Evolutionary conservation across 1,140 invertebrate species (phyloP).

Genomic region (Nomia melanderi): DNA sequence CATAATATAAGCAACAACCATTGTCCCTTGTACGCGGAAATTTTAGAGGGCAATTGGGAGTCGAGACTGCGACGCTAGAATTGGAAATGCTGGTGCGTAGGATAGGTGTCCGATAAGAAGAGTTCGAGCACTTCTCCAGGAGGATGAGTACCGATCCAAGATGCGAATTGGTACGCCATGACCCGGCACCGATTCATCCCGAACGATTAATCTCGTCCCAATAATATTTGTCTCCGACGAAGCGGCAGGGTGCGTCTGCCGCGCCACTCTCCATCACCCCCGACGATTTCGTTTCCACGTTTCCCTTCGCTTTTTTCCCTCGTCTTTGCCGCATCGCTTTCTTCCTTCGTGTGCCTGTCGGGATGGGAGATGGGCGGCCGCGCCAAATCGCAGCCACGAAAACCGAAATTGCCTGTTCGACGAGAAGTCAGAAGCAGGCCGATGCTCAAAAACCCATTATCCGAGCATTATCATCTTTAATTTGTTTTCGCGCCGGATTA

Average conservation of each 20-base stretch:
- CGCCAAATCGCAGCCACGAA: slow-evolving; percentile 52
- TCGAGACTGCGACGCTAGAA: neutral
- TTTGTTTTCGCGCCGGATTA: slow-evolving; percentile 63
- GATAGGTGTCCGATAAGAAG: neutral
- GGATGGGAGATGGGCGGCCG: neutral
- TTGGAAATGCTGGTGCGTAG: neutral
- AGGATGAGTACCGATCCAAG: neutral
- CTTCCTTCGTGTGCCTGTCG: neutral
- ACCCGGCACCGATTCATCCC: slow-evolving; percentile 32
- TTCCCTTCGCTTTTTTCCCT: neutral
- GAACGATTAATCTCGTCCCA: slow-evolving; percentile 63
- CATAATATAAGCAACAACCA: neutral
- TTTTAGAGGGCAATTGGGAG: neutral
- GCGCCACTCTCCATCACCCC: slow-evolving; percentile 22
- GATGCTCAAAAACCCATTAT: slow-evolving; percentile 70
- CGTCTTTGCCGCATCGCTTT: neutral
- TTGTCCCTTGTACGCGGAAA: neutral
- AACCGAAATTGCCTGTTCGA: slow-evolving; percentile 68
- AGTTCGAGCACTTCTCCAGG: neutral
- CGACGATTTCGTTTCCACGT: slow-evolving; percentile 50
- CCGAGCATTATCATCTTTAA: slow-evolving; percentile 69
- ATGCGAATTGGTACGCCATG: slow-evolving; percentile 3
- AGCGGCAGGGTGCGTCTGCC: slow-evolving; percentile 1
- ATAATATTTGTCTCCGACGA: slow-evolving; percentile 63
- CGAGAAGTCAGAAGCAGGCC: slow-evolving; percentile 65